Evolutionary conservation across 2,113 vertebrate species (phyloP), one percentile per base, ranked within the genome.

Genomic region (Sinocyclocheilus rhinocerous): DNA sequence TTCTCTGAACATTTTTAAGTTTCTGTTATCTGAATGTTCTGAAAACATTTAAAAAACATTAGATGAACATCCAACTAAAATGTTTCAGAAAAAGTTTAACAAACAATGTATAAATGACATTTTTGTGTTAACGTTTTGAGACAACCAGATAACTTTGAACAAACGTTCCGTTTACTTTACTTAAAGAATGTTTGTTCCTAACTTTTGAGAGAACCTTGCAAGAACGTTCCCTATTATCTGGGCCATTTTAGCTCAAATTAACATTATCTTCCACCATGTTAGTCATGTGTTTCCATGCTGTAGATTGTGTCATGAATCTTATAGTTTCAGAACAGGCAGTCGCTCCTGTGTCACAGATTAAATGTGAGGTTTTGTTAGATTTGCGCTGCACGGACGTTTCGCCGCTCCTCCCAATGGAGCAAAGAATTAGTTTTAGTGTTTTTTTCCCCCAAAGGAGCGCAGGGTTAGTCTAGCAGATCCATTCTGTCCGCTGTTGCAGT

Each of bases 381-480:
- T 78, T 61, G 76, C 42, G 22, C 33, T 45, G 16, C 2, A 1
- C 7, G n/a, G 3, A 55, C 5, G 1, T 77, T 11, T 29, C 22
- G 1, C 73, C 20, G 78, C 7, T 65, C 36, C 22, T 81, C 78
- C 36, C 80, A 33, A 0, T 50, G 80, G 42, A 80, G 63, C 55
- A 63, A 45, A 65, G 22, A 67, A 81, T 80, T 69, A 78, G 9
- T 29, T 77, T 16, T 12, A 69, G 76, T 69, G 22, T 39, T 52
- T 81, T 61, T 67, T 22, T 24, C 18, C 61, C 61, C 18, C 83
- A 75, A 50, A 33, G 77, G 88, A 83, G 33, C 13, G 59, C 75
- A 86, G 84, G 76, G 65, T 84, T 84, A 50, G 61, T 88, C 78
- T 69, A 81, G 85, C 72, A 39, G 77, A 82, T 87, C 85, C 77